Evolutionary conservation across 1,140 invertebrate species (phyloP), one percentile per base, ranked within the genome.

Genomic region (Pseudomyrmex dendroicus): DNA sequence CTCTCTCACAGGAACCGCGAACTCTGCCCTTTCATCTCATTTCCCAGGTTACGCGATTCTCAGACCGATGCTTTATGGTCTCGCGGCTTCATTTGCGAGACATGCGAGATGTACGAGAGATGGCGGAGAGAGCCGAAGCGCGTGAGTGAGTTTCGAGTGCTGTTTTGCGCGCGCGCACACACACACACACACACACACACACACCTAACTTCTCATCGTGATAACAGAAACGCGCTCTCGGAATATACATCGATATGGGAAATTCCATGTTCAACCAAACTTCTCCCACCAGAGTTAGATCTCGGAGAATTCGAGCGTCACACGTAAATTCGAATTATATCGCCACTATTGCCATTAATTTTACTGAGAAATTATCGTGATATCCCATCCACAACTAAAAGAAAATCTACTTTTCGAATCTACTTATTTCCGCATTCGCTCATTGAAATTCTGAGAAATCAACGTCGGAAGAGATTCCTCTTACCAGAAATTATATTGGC

Each of bases 11-110:
- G n/a, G 56, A 62, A 54, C 48, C 54, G 10, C 62, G 85, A 88
- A 89, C 86, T 72, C 54, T 80, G 35, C 63, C 74, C 87, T 89
- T 86, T 83, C 44, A 48, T 61, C 48, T 70, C 35, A 73, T 62
- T 68, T 44, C 15, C 59, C 35, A 73, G 17, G 44, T 64, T 50
- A 46, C 68, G 74, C 73, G 20, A 83, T 66, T 35, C 78, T 52
- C 8, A n/a, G 54, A 57, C 48, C 35, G 12, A 76, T 66, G 73
- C 61, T 83, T 83, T 83, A 83, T 50, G 20, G 12, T 20, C 20
- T 4, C n/a, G 76, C 52, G 56, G 46, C 52, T 61, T 80, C 76
- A 80, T 70, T 80, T 72, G 20, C 66, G 20, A 59, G 66, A 50
- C 12, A 22, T 70, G 52, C 54, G 15, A 70, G 20, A 70, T 68